Evolutionary conservation across 2,888 invertebrate species (phyloP).

Genomic region (Noctuana brunneofusca): DNA sequence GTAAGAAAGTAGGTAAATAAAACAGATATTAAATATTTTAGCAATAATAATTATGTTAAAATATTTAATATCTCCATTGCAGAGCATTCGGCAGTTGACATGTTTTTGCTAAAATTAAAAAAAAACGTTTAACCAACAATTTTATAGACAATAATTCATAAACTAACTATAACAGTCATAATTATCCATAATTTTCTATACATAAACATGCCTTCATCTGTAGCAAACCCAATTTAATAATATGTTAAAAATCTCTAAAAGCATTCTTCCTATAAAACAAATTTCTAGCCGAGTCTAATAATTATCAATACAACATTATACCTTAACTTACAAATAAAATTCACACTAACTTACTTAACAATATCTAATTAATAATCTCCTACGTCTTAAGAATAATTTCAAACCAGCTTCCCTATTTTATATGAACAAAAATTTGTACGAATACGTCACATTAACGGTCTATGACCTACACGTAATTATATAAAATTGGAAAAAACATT

Average conservation of each 20-base stretch:
- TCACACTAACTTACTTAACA: conserved; percentile 60
- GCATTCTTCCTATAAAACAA: conserved; percentile 44
- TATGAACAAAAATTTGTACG: conserved; percentile 43
- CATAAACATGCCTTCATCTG: conserved; percentile 8
- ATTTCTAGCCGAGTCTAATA: conserved; percentile 69
- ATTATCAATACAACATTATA: conserved; percentile 47
- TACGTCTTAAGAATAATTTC: conserved; percentile 50
- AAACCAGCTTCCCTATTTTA: conserved; percentile 52
- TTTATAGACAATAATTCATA: not conserved
- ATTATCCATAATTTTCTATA: not conserved
- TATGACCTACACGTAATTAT: conserved; percentile 14
- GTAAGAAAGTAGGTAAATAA: no score
- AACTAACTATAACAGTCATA: not conserved
- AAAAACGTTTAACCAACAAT: no score
- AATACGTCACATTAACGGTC: not conserved
- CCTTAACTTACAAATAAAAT: conserved; percentile 57
- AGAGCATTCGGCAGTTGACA: no score
- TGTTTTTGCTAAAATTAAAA: no score
- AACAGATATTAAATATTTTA: no score
- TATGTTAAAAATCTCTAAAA: conserved; percentile 25
- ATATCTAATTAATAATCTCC: conserved; percentile 52
- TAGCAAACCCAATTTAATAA: conserved; percentile 22
- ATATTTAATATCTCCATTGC: no score
- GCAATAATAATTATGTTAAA: no score
- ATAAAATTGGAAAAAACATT: not conserved